phyloP scores from a whole-genome alignment of 2,797 vertebrate species.

The Liasis olivaceus region DNA sequence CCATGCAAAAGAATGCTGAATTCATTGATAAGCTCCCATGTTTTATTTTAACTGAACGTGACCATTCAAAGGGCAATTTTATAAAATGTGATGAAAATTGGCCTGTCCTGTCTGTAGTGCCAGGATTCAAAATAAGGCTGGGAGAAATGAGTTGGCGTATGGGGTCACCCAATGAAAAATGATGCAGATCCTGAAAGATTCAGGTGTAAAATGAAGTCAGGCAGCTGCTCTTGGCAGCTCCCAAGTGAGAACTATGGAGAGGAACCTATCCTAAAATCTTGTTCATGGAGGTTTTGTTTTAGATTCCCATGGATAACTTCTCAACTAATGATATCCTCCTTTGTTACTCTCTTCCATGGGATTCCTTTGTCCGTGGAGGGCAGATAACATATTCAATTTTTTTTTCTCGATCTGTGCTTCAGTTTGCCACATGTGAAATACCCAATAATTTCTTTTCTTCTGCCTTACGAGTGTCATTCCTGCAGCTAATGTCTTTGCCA shows the following conservation, averaged over 20 bases:
- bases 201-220: background rate
- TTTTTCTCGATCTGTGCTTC: background rate
- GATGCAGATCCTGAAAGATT: background rate
- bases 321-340: background rate
- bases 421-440: conserved; percentile 1
- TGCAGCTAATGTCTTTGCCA: background rate
- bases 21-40: background rate
- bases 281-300: background rate
- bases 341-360: background rate
- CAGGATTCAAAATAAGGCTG: background rate
- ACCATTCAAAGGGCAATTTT: background rate
- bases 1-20: background rate
- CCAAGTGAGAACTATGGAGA: background rate
- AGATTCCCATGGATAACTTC: background rate
- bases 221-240: background rate
- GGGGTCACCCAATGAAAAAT: background rate
- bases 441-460: background rate
- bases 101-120: background rate
- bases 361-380: background rate
- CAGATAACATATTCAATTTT: background rate
- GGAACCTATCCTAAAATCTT: background rate
- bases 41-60: background rate
- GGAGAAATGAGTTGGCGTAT: background rate
- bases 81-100: background rate
- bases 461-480: background rate